Conservation (phyloP, 2,888 invertebrate species). For the Drosophila birchii region DNA sequence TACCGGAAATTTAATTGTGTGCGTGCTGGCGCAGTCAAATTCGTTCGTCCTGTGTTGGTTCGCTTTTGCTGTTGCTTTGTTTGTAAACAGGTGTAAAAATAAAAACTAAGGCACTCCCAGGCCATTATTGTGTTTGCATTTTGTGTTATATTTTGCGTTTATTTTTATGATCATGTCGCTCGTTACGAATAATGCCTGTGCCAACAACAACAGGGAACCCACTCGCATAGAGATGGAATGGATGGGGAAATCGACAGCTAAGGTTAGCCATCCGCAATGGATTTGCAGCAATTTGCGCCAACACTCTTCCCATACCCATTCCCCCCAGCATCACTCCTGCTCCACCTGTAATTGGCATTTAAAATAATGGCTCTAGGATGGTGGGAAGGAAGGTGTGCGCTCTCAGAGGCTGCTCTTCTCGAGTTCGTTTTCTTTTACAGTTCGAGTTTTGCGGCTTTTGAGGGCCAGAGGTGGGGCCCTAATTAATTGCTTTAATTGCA, state of each 20-base stretch:
- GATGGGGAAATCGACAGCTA: constrained; percentile 33
- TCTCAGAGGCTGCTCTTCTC: background rate
- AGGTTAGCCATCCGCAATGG: constrained; percentile 57
- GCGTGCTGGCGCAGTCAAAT: constrained; percentile 75
- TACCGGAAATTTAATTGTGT: constrained; percentile 79
- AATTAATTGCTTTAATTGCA: constrained; percentile 72
- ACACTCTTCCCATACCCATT: constrained; percentile 6
- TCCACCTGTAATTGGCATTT: constrained; percentile 67
- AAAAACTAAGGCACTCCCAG: constrained; percentile 76
- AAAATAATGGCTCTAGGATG: constrained; percentile 41
- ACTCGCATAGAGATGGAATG: constrained; percentile 16
- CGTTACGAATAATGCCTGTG: constrained; percentile 75
- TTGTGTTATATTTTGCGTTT: constrained; percentile 76
- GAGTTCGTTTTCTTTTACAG: constrained; percentile 25
- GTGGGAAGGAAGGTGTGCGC: background rate
- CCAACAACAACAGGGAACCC: constrained; percentile 52
- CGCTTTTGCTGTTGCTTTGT: constrained; percentile 41
- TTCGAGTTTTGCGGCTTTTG: constrained; percentile 23
- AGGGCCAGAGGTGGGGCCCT: constrained; percentile 21
- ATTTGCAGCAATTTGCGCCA: constrained; percentile 72
- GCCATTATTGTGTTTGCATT: constrained; percentile 67
- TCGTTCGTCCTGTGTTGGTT: constrained; percentile 38
- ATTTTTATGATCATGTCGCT: constrained; percentile 80
- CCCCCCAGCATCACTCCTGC: constrained; percentile 12
- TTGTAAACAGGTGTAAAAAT: constrained; percentile 77